Base-by-base conservation (phyloP, 2,113 vertebrate genomes). In the Mormyrus iriodes region DNA sequence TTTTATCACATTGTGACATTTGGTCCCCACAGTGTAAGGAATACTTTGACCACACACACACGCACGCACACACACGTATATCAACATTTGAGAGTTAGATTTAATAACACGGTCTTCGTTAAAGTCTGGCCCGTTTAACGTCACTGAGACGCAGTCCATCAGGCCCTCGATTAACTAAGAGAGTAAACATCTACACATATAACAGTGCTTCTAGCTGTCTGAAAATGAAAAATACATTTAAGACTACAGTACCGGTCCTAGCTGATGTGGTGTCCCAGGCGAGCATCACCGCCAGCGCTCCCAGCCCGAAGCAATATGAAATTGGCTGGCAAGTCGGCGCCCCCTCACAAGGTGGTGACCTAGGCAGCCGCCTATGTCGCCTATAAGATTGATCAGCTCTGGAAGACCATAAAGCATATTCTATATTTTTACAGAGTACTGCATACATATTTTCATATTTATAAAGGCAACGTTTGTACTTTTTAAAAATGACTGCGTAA, bases 141-240 rank as follows among this genome's bases (percentile, higher is more conserved):
- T 2, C 10, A 8, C 44, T 13, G 39, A 82, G 76, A 42, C 24
- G 55, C 39, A 17, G 76, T 21, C 42, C 6, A 48, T 4, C 44
- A n/a, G 42, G 9, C n/a, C 51, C 73, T 3, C 19, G 69, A 44
- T 48, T 7, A 52, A 79, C 48, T 27, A 76, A 79, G 88, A 39
- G 6, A 21, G 69, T 73, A 53, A 42, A 88, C 19, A 76, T 21
- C 17, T 52, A 88, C 53, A 88, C 51, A 88, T 88, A 88, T 17
- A 76, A 7, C n/a, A 51, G 65, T 27, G 21, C 58, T 42, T 13
- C 39, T 69, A 24, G 55, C 87, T 21, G 51, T 55, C 51, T 21
- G 85, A 86, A 49, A 85, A 31, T 49, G 51, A 51, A 85, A 51
- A 85, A 31, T 39, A 86, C 3, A 24, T 31, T 4, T 4, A 55